A percentile compares a stretch with the other conserved stretches of the same genome.
phyloP scores from a whole-genome alignment of 2,113 vertebrate species.

The Podiceps cristatus region DNA sequence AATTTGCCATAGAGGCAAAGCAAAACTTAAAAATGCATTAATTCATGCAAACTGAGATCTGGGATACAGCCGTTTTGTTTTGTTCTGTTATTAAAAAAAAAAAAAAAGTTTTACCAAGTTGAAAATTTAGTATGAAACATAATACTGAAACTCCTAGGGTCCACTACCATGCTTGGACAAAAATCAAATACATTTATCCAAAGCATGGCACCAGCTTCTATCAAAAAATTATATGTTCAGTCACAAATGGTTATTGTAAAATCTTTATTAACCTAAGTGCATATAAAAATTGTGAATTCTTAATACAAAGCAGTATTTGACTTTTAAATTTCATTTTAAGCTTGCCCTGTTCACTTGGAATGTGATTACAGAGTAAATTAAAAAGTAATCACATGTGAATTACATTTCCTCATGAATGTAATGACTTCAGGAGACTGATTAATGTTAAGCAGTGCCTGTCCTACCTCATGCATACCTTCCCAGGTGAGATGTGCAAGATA shows the following conservation, averaged over 20 bases:
- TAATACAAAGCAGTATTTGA: conserved; percentile 88
- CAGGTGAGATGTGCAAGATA: conserved; percentile 81
- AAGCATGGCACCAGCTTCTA: conserved; percentile 67
- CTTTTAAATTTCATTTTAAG: conserved; percentile 94
- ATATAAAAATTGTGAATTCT: conserved; percentile 85
- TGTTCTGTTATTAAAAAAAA: conserved; percentile 50
- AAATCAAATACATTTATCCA: conserved; percentile 65
- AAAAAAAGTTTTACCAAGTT: conserved; percentile 56
- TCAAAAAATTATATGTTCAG: conserved; percentile 77
- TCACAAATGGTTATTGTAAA: conserved; percentile 85
- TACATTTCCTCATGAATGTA: conserved; percentile 92
- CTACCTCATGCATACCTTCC: conserved; percentile 79
- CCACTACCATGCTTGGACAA: conserved; percentile 51
- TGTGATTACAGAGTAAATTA: conserved; percentile 92
- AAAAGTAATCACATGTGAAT: conserved; percentile 90
- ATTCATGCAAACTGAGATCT: conserved; percentile 41
- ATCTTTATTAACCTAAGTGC: conserved; percentile 86
- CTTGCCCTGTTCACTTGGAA: conserved; percentile 87
- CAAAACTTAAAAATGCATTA: conserved; percentile 75
- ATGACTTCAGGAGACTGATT: conserved; percentile 87
- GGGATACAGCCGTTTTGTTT: conserved; percentile 46
- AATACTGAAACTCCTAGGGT: conserved; percentile 56
- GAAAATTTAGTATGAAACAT: conserved; percentile 36
- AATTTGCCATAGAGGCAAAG: conserved; percentile 33
- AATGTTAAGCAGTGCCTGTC: conserved; percentile 84